Percentiles rank a stretch among this genome's conserved stretches.
Evolutionary conservation across 1,140 invertebrate species (phyloP).

Genomic region (Zaprionus vittiger): DNA sequence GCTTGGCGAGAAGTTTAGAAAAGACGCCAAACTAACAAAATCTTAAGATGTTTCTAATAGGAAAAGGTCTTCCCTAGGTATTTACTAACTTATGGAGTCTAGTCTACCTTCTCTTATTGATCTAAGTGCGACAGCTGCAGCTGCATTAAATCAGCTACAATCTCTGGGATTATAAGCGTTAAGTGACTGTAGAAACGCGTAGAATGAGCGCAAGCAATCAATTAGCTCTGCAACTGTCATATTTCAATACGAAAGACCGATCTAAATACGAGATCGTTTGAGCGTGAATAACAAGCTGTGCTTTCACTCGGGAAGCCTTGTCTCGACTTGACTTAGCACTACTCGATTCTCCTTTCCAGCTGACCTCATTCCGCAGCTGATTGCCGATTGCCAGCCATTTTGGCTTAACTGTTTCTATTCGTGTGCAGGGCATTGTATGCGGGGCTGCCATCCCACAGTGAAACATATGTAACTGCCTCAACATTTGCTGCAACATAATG

Average conservation of each 20-base stretch:
- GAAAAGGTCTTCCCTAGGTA: too few relatives aligned
- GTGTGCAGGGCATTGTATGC: slow-evolving; percentile 34
- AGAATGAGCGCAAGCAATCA: neutral
- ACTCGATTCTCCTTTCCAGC: slow-evolving; percentile 25
- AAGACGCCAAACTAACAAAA: too few relatives aligned
- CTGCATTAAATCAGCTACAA: too few relatives aligned
- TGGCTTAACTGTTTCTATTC: slow-evolving; percentile 4
- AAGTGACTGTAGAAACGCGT: neutral
- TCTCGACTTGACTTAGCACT: neutral
- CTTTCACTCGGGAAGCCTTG: neutral
- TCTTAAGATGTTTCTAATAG: too few relatives aligned
- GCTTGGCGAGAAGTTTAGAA: neutral
- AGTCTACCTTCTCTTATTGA: neutral
- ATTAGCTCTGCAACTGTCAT: neutral
- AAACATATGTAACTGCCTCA: slow-evolving; percentile 70
- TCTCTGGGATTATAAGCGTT: neutral
- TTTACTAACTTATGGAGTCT: neutral
- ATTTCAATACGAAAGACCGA: neutral
- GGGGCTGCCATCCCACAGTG: slow-evolving; percentile 20
- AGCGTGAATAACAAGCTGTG: slow-evolving; percentile 3
- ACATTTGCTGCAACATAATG: slow-evolving; percentile 58
- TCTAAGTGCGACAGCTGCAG: neutral
- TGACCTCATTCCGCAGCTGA: slow-evolving; percentile 46
- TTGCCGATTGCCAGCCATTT: slow-evolving; percentile 38
- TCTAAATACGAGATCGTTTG: neutral